These are phyloP conservation scores for Diplosoma virens DNA, from an alignment of 23 tunicate species.

Conservation along the genomic window DNA sequence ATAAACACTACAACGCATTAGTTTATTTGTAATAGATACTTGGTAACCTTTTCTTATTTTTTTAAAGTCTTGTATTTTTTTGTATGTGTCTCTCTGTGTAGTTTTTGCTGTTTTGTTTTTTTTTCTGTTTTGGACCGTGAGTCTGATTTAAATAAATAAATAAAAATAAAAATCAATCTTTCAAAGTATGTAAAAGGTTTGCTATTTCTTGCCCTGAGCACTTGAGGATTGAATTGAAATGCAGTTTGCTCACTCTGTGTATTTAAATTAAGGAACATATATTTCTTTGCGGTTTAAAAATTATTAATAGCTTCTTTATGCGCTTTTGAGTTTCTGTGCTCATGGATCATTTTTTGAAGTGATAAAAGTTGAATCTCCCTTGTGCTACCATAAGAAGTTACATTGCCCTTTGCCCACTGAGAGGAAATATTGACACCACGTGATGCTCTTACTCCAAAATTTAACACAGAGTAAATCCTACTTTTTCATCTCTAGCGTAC, in stretches of 20 bases:
- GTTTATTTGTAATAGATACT: no score
- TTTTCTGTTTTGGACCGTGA: no score
- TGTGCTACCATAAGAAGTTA: no score
- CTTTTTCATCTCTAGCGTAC: not conserved
- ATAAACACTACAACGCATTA: no score
- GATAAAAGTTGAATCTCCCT: not conserved
- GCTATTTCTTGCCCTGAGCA: not conserved
- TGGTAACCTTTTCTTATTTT: no score
- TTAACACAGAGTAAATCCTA: not conserved
- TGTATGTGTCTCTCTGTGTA: no score
- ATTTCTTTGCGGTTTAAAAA: not conserved
- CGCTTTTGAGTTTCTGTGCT: conserved; percentile 3
- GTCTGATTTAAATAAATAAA: no score
- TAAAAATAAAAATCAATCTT: conserved; percentile 1
- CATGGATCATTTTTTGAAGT: not conserved
- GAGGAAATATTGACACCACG: conserved; percentile 12
- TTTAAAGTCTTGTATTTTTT: no score
- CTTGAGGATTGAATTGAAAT: not conserved
- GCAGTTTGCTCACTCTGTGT: conserved; percentile 1
- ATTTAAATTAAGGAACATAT: conserved; percentile 7
- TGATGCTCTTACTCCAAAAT: conserved; percentile 15
- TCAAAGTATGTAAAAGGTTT: conserved; percentile 12
- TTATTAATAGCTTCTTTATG: not conserved
- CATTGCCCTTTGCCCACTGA: no score
- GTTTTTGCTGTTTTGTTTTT: no score